Evolutionary conservation across 2,113 vertebrate genomes (phyloP).

Genomic region (Psophia crepitans): DNA sequence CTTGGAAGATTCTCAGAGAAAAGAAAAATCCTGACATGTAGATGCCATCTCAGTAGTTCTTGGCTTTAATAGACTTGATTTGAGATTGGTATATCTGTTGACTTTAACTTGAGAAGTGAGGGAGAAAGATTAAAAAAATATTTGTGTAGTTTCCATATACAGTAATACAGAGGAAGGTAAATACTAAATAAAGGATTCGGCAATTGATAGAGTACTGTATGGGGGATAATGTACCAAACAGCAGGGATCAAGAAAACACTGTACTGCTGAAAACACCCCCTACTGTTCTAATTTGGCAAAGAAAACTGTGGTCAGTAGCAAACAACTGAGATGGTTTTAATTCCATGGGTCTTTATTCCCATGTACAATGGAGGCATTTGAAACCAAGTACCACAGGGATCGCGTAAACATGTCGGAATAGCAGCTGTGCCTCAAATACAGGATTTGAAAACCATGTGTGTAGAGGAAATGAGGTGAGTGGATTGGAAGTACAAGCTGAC

Average conservation of each 20-base stretch:
- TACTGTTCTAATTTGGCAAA: not conserved
- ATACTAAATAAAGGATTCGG: not conserved
- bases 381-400: not conserved
- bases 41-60: not conserved
- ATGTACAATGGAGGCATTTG: not conserved
- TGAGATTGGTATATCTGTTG: not conserved
- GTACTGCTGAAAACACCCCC: not conserved
- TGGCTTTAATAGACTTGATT: not conserved
- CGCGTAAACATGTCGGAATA: not conserved
- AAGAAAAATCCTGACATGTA: not conserved
- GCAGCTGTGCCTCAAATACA: not conserved
- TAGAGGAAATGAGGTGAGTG: not conserved
- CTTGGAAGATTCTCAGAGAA: not conserved
- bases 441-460: not conserved
- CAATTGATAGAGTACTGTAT: not conserved
- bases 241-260: not conserved
- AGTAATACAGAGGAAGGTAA: not conserved
- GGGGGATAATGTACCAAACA: not conserved
- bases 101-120: not conserved
- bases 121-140: not conserved
- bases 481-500: not conserved
- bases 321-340: not conserved
- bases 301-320: not conserved
- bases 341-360: constrained; percentile 14
- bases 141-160: not conserved